Base-by-base conservation (phyloP, 2,888 invertebrate genomes). In the Drosophila lutescens region DNA sequence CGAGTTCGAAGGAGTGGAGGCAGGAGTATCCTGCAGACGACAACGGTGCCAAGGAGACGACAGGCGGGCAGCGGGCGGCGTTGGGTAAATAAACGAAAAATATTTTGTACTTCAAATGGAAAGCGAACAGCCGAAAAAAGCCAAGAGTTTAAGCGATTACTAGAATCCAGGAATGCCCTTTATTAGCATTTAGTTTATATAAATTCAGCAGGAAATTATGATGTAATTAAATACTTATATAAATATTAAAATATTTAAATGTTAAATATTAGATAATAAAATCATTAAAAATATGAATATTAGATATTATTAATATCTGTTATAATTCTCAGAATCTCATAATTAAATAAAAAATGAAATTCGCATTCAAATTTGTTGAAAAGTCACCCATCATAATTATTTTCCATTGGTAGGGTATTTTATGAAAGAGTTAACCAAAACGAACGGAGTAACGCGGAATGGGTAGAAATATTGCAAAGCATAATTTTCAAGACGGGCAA, bases 61-160 rank as follows among this genome's bases (percentile, higher is more conserved):
- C 76, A 49, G 50, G 34, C 12, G 44, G 26, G 12, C 15, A 20
- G 23, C 53, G 26, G 32, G 26, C 13, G 10, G 10, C 13, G 15
- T 50, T 78, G 61, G 55, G 82, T 74, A 82, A 82, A 87, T 82
- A 87, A 81, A 76, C 81, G 88, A 81, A 85, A 74, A 82, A 87
- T 87, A 81, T 81, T 81, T 78, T 71, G 71, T 58, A 71, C 73
- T 80, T 80, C 75, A 75, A 77, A 78, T 73, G 69, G 68, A 40
- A 60, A 23, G 59, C 44, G 70, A 72, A 55, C 36, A 53, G 44
- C 46, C 36, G 36, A 57, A 47, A 20, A 43, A 44, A 41, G 26
- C 10, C 34, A 46, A 32, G 46, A 20, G 17, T 38, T 54, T 47
- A 1, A 12, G 9, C 8, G 13, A 13, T 9, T 10, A 20, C 1